Evolutionary conservation across 2,797 vertebrate genomes (phyloP).

Genomic region (Fringilla coelebs): DNA sequence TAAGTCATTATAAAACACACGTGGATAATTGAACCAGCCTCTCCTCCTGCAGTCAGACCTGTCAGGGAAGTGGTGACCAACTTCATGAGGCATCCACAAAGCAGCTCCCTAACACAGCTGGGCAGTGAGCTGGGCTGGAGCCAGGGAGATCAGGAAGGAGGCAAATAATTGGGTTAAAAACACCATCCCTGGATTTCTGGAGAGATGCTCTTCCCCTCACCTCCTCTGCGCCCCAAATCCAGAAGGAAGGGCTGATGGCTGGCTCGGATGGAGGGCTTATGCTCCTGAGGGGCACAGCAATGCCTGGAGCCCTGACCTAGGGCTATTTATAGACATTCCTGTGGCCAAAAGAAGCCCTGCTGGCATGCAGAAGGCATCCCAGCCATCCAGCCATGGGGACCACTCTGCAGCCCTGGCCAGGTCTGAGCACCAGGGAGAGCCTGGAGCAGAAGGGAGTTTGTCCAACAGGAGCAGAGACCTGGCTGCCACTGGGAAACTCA

Average conservation of each 20-base stretch:
- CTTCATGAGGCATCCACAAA: neutral
- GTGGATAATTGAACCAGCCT: neutral
- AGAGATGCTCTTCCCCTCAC: neutral
- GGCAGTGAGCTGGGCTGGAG: neutral
- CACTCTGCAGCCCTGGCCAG: fast-evolving
- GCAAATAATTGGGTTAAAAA: neutral
- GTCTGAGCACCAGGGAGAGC: neutral
- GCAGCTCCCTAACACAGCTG: neutral
- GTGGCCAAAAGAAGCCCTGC: neutral
- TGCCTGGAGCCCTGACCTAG: neutral
- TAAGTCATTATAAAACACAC: neutral
- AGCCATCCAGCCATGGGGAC: fast-evolving
- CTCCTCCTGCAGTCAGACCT: neutral
- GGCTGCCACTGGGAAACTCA: fast-evolving
- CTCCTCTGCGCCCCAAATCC: neutral
- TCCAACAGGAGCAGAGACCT: neutral
- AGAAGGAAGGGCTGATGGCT: neutral
- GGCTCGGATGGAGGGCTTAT: fast-evolving
- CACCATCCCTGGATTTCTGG: fast-evolving
- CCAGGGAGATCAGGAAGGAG: neutral
- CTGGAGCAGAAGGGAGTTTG: neutral
- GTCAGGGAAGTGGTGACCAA: neutral
- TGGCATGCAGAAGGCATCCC: neutral
- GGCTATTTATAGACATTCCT: constrained; percentile 44
- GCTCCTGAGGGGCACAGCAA: fast-evolving